A percentile compares a stretch with the other conserved stretches of the same genome.
phyloP scores from a whole-genome alignment of 2,113 vertebrate genomes.

The Poeciliopsis occidentalis region DNA sequence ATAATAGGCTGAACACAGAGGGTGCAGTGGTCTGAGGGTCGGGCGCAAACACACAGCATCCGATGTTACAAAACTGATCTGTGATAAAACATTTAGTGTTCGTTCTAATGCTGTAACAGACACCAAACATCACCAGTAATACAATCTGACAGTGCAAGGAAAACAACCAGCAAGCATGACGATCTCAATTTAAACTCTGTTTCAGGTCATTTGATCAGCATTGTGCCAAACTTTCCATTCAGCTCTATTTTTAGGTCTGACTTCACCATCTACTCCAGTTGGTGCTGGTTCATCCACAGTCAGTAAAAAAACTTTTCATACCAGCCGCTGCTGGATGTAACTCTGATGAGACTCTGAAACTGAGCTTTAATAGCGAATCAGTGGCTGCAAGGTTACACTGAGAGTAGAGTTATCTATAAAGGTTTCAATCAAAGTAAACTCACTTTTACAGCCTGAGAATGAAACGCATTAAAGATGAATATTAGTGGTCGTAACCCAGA shows the following conservation, averaged over 20 bases:
- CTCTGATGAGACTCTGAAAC: neutral
- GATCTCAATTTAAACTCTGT: too few relatives aligned
- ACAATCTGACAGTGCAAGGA: neutral
- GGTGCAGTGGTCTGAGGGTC: conserved; percentile 13
- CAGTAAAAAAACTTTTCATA: neutral
- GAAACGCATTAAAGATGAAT: neutral
- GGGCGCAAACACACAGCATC: conserved; percentile 31
- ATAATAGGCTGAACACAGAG: conserved; percentile 5
- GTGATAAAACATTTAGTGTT: neutral
- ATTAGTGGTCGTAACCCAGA: neutral
- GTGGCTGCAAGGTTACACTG: neutral
- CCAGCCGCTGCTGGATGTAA: neutral
- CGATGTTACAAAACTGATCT: conserved; percentile 2
- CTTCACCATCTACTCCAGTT: neutral
- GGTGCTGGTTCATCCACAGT: neutral
- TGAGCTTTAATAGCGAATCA: neutral
- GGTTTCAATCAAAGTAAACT: neutral
- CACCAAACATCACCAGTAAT: neutral
- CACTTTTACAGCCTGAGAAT: neutral
- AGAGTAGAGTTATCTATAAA: neutral
- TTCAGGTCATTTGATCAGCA: neutral
- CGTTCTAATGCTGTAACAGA: neutral
- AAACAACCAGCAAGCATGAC: neutral
- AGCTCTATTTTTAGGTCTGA: neutral
- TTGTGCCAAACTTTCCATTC: neutral